These are phyloP conservation scores for Incurvaria masculella DNA, from an alignment of 2,888 invertebrate species.

Conservation along the genomic window DNA sequence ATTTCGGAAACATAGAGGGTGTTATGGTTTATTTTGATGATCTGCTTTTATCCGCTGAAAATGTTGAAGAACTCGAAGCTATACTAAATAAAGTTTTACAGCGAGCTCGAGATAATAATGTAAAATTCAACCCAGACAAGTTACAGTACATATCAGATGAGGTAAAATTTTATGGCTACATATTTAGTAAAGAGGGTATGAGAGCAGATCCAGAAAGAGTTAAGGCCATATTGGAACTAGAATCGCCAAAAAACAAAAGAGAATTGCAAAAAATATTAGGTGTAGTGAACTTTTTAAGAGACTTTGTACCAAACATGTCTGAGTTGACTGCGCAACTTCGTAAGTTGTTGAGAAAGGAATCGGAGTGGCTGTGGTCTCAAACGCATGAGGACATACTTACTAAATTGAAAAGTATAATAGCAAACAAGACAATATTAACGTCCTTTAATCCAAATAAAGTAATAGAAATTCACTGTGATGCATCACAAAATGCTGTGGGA, in stretches of 20 bases:
- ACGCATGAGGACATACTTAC: neutral
- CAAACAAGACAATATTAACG: constrained; percentile 6
- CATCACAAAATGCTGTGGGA: constrained; percentile 14
- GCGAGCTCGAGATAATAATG: constrained; percentile 9
- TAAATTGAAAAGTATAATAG: neutral
- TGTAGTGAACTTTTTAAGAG: constrained; percentile 15
- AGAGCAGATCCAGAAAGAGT: constrained; percentile 8
- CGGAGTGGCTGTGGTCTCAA: neutral
- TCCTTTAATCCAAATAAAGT: constrained; percentile 1
- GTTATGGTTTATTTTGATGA: constrained; percentile 18
- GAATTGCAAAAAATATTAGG: constrained; percentile 7
- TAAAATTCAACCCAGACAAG: constrained; percentile 14
- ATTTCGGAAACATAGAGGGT: constrained; percentile 16
- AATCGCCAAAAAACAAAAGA: constrained; percentile 5
- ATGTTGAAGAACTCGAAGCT: constrained; percentile 10
- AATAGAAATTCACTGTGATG: constrained; percentile 12
- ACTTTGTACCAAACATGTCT: constrained; percentile 16
- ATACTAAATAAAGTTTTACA: constrained; percentile 9
- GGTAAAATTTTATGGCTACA: constrained; percentile 13
- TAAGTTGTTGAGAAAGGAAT: neutral
- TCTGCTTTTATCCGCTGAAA: constrained; percentile 10
- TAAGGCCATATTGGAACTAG: constrained; percentile 6
- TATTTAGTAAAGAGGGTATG: constrained; percentile 7
- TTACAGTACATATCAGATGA: constrained; percentile 10
- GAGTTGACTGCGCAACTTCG: constrained; percentile 10